Base-by-base conservation (phyloP, 35 echinoderm and acorn worm species). In the Apostichopus californicus region DNA sequence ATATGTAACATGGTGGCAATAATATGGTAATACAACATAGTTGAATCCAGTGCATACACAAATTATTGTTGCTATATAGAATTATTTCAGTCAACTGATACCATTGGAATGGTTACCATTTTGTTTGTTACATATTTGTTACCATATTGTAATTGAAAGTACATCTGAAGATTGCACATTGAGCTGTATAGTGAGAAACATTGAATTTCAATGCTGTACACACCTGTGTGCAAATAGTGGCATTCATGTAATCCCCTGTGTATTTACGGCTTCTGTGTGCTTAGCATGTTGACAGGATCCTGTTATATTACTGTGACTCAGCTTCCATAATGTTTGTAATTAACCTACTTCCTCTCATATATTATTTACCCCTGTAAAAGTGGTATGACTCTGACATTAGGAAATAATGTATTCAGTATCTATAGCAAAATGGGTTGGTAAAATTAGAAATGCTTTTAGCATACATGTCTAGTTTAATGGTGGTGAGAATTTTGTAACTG, bases 281-380 rank as follows among this genome's bases (percentile, higher is more conserved):
- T 68, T 68, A 10, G 5, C 1, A 10, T 68, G 64, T 18, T 4
- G 18, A 79, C 5, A 79, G 77, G 77, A 79, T 79, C 77, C 9
- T 68, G 64, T 68, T 11, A 18, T 9, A 68, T 18, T 68, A 68
- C 64, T 14, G 64, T 68, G 64, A 68, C 64, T 68, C 64, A 68
- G 1, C 64, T 68, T 68, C 64, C 18, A 68, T 68, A 68, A 68
- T 68, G 64, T 68, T 68, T 68, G 80, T 83, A 83, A 83, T 83
- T 83, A 83, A 13, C 25, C 55, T 83, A 83, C 55, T 83, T 83
- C 80, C 80, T 34, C 6, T 83, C 0, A 34, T 11, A 34, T 17
- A 14, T 56, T 6, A 54, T 56, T 46, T 83, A 11, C 80, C 80
- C 52, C 34, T 83, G 10, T n/a, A 15, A 83, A 83, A 83, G 14